Conservation (phyloP, 2,888 invertebrate genomes). For the Lamellibrachia columna region DNA sequence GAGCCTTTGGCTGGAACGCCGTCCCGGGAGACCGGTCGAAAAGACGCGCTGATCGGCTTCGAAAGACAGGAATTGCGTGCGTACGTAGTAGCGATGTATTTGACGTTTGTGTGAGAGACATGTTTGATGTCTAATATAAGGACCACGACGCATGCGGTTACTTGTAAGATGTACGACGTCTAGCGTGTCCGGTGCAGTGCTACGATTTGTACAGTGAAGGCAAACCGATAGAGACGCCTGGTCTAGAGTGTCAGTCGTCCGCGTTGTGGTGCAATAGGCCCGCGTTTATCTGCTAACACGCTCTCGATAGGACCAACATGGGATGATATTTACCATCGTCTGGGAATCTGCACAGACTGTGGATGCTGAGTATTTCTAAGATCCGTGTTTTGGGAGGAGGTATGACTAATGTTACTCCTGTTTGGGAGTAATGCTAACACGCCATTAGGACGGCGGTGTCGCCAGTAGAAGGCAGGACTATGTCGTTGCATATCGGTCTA, state of each 20-base stretch:
- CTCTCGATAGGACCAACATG: not conserved
- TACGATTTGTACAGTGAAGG: no score
- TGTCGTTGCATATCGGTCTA: not conserved
- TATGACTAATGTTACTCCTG: not conserved
- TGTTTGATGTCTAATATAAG: not conserved
- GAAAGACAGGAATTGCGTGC: not conserved
- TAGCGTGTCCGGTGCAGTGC: no score
- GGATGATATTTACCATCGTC: not conserved
- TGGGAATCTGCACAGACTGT: not conserved
- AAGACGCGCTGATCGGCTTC: not conserved
- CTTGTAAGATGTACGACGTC: not conserved
- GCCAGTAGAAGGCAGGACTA: not conserved
- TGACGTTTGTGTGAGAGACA: not conserved
- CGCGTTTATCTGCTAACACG: not conserved
- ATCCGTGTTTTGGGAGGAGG: not conserved
- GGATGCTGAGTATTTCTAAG: not conserved
- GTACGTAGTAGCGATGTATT: not conserved
- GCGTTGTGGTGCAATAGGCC: not conserved
- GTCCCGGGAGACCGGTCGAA: not conserved
- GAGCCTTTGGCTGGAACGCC: not conserved
- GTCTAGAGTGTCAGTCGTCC: not conserved
- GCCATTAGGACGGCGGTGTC: not conserved
- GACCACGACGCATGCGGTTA: not conserved
- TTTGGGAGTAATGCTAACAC: not conserved
- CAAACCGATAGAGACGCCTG: not conserved